Percentiles rank a stretch among this genome's conserved stretches.
phyloP scores from a whole-genome alignment of 2,797 vertebrate species.

The Sebastes matsubarae region DNA sequence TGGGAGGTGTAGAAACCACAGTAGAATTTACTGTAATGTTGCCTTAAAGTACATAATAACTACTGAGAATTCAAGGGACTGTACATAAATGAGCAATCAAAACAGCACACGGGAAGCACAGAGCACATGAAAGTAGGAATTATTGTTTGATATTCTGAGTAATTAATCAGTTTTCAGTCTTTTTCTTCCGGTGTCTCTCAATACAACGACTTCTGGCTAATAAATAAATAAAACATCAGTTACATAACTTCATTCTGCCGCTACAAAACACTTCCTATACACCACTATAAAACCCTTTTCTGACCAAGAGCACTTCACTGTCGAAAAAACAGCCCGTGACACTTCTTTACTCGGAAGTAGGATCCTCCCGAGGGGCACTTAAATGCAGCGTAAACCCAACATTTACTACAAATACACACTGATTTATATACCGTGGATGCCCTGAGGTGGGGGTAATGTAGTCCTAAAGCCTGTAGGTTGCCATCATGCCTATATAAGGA shows the following conservation, averaged over 20 bases:
- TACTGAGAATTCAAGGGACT: neutral
- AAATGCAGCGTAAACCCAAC: slow-evolving; percentile 35
- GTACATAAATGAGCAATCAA: neutral
- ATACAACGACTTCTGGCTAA: neutral
- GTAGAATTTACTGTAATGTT: neutral
- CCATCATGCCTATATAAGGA: slow-evolving; percentile 69
- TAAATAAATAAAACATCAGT: slow-evolving; percentile 8
- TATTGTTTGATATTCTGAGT: neutral
- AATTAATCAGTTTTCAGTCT: neutral
- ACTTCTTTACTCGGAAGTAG: slow-evolving; percentile 4
- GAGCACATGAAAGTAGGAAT: neutral
- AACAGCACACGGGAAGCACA: neutral
- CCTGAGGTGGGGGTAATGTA: slow-evolving; percentile 30
- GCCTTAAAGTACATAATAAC: neutral
- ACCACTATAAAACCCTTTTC: slow-evolving; percentile 1
- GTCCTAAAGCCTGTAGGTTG: slow-evolving; percentile 25
- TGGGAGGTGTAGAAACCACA: neutral
- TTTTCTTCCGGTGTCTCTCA: neutral
- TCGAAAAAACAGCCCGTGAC: neutral
- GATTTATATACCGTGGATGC: slow-evolving; percentile 51
- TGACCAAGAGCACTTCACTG: neutral
- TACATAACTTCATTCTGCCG: slow-evolving; percentile 3
- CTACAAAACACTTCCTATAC: neutral
- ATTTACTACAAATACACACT: slow-evolving; percentile 35
- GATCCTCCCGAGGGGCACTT: slow-evolving; percentile 21